These are phyloP conservation scores for Synanceia verrucosa DNA, from an alignment of 2,797 vertebrate genomes.

Conservation along the genomic window DNA sequence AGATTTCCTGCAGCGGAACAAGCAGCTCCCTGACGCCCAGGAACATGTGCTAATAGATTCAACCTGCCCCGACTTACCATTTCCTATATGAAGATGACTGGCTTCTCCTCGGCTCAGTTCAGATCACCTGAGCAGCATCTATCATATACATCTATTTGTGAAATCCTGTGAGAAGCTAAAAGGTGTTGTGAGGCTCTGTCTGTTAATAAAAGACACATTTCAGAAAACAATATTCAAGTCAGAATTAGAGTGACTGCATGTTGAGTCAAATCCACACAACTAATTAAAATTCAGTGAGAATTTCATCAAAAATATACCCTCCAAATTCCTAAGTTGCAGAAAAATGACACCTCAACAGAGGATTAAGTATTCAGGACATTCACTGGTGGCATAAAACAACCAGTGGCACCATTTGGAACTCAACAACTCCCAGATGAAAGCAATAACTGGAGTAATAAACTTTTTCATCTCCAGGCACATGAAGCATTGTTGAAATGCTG, in stretches of 20 bases:
- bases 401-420: not conserved
- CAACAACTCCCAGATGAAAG: constrained; percentile 1
- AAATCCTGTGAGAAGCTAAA: not conserved
- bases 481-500: constrained; percentile 5
- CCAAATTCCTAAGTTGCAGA: not conserved
- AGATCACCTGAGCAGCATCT: constrained; percentile 18
- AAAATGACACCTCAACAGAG: not conserved
- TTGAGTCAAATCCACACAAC: not conserved
- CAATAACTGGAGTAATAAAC: not conserved
- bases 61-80: constrained; percentile 57
- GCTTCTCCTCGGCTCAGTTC: constrained; percentile 30
- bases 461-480: constrained; percentile 1
- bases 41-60: constrained; percentile 65
- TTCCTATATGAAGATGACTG: constrained; percentile 37
- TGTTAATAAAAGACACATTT: not conserved
- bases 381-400: not conserved
- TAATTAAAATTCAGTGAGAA: not conserved
- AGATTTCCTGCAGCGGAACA: constrained; percentile 69
- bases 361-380: not conserved
- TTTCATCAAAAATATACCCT: not conserved
- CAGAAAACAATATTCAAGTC: not conserved
- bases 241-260: not conserved
- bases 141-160: constrained; percentile 6
- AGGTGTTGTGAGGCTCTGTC: not conserved
- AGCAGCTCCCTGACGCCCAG: constrained; percentile 55